Conservation (phyloP, 1,140 invertebrate genomes). For the Ectropis grisescens region DNA sequence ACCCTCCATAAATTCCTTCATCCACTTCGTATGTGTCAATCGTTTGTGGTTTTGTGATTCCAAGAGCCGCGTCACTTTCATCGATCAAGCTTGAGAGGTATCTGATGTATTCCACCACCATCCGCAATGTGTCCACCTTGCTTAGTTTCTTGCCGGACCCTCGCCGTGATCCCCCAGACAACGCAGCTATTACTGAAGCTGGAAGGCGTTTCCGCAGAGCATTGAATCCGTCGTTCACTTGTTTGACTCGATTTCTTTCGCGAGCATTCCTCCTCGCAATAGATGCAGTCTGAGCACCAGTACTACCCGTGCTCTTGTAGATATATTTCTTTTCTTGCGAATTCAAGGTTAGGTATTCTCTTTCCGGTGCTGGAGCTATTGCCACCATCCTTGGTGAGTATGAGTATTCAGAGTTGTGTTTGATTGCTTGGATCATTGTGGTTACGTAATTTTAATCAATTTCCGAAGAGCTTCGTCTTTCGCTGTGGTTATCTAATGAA, state of each 20-base stretch:
- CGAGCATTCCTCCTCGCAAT: conserved; percentile 93
- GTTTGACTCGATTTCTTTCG: conserved; percentile 94
- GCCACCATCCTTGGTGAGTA: conserved; percentile 48
- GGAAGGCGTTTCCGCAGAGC: conserved; percentile 89
- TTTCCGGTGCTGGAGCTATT: conserved; percentile 61
- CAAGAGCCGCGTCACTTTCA: conserved; percentile 65
- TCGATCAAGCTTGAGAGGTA: conserved; percentile 87
- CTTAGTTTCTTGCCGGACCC: conserved; percentile 89
- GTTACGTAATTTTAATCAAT: conserved; percentile 2
- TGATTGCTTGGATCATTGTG: conserved; percentile 43
- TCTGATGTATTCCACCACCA: conserved; percentile 95
- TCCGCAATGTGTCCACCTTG: conserved; percentile 94
- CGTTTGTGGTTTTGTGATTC: conserved; percentile 14
- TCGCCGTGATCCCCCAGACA: conserved; percentile 76
- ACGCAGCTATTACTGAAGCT: conserved; percentile 77
- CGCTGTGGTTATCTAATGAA: conserved; percentile 29
- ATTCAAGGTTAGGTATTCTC: conserved; percentile 24
- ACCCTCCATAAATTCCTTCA: conserved; percentile 56
- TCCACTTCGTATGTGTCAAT: conserved; percentile 30
- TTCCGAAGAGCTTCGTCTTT: conserved; percentile 15
- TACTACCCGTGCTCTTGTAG: conserved; percentile 72
- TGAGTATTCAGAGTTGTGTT: conserved; percentile 24
- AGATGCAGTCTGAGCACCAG: conserved; percentile 82
- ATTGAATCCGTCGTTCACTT: conserved; percentile 95
- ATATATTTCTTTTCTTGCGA: conserved; percentile 76